phyloP scores from a whole-genome alignment of 2,113 vertebrate species.

The Vidua chalybeata region DNA sequence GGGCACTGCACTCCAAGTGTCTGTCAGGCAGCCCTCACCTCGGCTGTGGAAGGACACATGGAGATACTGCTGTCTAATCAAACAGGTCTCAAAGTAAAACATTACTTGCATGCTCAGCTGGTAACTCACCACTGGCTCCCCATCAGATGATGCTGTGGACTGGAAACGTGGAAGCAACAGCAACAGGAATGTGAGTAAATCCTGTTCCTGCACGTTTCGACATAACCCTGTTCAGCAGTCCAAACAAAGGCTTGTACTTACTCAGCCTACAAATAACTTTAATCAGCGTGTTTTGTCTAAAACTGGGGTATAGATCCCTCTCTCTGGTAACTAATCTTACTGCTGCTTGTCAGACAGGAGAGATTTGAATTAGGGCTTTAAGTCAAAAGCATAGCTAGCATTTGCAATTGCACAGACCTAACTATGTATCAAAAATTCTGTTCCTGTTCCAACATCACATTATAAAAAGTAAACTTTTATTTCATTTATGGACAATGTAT shows the following conservation, averaged over 20 bases:
- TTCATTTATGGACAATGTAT: background rate
- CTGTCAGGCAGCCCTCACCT: background rate
- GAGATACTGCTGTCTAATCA: background rate
- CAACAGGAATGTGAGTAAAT: background rate
- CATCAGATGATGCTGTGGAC: background rate
- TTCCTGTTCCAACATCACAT: background rate
- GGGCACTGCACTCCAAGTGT: background rate
- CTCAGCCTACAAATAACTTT: background rate
- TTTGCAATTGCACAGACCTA: background rate
- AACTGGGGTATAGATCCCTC: background rate
- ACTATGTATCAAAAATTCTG: background rate
- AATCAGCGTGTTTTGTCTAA: background rate
- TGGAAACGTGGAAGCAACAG: background rate
- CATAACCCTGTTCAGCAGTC: background rate
- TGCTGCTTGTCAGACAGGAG: background rate
- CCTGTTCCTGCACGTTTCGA: background rate
- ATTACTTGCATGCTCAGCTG: background rate
- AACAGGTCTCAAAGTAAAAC: background rate
- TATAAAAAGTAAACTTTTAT: background rate
- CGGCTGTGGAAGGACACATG: fast-evolving
- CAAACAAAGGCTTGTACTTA: background rate
- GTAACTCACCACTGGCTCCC: background rate
- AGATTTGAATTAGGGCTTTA: background rate
- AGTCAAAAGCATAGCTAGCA: background rate
- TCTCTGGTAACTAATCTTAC: background rate